A percentile compares a stretch with the other conserved stretches of the same genome.
Evolutionary conservation across 2,797 vertebrate species (phyloP).

Genomic region (Phrynocephalus forsythii): DNA sequence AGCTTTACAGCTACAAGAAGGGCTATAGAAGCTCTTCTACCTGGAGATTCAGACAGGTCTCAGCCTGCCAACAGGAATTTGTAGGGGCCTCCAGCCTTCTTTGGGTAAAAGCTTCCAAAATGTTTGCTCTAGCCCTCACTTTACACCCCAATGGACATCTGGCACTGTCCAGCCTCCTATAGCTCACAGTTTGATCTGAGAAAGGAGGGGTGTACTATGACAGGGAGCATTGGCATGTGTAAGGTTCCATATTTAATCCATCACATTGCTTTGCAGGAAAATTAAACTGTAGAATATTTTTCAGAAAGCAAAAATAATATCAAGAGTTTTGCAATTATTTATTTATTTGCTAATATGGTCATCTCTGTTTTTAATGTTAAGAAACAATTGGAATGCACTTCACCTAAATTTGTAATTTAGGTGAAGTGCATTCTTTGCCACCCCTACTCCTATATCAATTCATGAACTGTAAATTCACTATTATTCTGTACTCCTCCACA

Average conservation of each 20-base stretch:
- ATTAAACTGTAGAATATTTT: not conserved
- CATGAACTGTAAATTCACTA: not conserved
- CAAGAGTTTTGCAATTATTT: not conserved
- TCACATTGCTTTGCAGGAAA: not conserved
- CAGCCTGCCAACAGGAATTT: not conserved
- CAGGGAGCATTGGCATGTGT: not conserved
- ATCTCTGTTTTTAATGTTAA: not conserved
- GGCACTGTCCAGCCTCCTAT: not conserved
- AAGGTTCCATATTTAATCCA: not conserved
- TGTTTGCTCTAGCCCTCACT: not conserved
- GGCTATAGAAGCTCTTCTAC: not conserved
- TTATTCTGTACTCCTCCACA: not conserved
- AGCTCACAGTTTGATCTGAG: not conserved
- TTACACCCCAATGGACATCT: not conserved
- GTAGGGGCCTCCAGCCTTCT: not conserved
- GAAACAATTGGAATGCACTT: not conserved
- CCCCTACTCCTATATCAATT: not conserved
- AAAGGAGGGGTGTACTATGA: not conserved
- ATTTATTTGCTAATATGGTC: not conserved
- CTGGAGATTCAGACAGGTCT: not conserved
- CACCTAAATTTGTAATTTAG: conserved; percentile 50
- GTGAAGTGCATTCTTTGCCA: not conserved
- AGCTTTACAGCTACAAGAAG: not conserved
- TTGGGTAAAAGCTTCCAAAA: not conserved
- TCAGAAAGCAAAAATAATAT: not conserved